Percentiles rank a stretch among this genome's conserved stretches.
phyloP scores from a whole-genome alignment of 2,888 invertebrate species.

The Temnothorax ravouxi region DNA sequence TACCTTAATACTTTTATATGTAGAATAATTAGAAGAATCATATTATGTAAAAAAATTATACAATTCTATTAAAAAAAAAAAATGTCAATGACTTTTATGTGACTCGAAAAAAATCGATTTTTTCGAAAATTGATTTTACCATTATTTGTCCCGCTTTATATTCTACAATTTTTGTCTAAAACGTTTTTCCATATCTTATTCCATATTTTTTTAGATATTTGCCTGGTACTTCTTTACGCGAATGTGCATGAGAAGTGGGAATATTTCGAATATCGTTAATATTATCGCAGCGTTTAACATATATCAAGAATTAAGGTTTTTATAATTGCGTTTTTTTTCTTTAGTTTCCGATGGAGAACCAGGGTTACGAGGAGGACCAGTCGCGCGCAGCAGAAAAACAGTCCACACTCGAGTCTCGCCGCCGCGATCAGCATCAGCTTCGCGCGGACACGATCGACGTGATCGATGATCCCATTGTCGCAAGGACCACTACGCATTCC shows the following conservation, averaged over 20 bases:
- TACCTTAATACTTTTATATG: too few relatives aligned
- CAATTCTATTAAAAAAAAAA: too few relatives aligned
- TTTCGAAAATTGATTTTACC: too few relatives aligned
- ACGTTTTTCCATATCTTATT: too few relatives aligned
- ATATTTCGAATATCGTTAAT: not conserved
- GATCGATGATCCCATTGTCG: not conserved
- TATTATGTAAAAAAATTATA: too few relatives aligned
- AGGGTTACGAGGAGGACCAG: conserved; percentile 83
- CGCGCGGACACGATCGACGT: not conserved
- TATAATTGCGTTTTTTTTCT: not conserved
- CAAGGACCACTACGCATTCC: conserved; percentile 20
- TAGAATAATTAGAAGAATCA: too few relatives aligned
- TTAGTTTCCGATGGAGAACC: conserved; percentile 83
- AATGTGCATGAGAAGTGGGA: not conserved
- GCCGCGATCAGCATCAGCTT: conserved; percentile 1
- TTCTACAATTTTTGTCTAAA: too few relatives aligned
- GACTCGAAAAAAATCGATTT: too few relatives aligned
- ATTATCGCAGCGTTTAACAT: not conserved
- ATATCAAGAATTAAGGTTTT: not conserved
- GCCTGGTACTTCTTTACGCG: too few relatives aligned
- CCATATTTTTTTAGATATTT: too few relatives aligned
- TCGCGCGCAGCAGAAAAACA: conserved; percentile 58
- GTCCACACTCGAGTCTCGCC: conserved; percentile 14
- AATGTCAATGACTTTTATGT: too few relatives aligned
- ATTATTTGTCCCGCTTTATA: too few relatives aligned